Evolutionary conservation across 2,888 invertebrate species (phyloP), one percentile per base, ranked within the genome.

Genomic region (Metalampra italica): DNA sequence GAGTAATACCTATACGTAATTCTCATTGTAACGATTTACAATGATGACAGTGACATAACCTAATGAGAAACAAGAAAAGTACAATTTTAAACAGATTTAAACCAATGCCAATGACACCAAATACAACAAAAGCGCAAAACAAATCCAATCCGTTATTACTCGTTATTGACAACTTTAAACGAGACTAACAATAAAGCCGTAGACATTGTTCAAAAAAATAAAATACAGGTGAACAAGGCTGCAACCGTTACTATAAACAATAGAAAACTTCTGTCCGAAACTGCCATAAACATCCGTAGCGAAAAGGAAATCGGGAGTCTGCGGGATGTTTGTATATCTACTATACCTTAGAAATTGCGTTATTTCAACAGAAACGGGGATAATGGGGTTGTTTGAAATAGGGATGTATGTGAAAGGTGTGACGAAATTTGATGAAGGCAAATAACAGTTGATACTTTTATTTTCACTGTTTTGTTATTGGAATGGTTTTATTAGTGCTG

Each of bases 261-360:
- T 50, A 44, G 51, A 8, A 12, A 41, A 55, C 60, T 57, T 51
- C 53, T 53, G 51, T 54, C 44, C 46, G 38, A 45, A 52, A 50
- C n/a, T 11, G 11, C 50, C 43, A 47, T 51, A 54, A 49, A 43
- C 45, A 54, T 22, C 51, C 55, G 59, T 48, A 59, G 62, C 61
- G 55, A 59, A 55, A 54, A 46, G 15, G 51, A 59, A 60, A 42
- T 29, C 46, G 40, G 40, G 36, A 46, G 36, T 39, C 44, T 41
- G 36, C 43, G 45, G 43, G 53, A 13, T 42, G 46, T 44, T 36
- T 36, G 3, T 9, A 22, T 30, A 22, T 42, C 29, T 41, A 53
- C 44, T 39, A 47, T 32, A 54, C 48, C 52, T 51, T 52, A 50
- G 57, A 32, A 61, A 60, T 66, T 65, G 62, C 62, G 59, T 57